Base-by-base conservation (phyloP, 2,797 vertebrate genomes). In the Danionella dracula region DNA sequence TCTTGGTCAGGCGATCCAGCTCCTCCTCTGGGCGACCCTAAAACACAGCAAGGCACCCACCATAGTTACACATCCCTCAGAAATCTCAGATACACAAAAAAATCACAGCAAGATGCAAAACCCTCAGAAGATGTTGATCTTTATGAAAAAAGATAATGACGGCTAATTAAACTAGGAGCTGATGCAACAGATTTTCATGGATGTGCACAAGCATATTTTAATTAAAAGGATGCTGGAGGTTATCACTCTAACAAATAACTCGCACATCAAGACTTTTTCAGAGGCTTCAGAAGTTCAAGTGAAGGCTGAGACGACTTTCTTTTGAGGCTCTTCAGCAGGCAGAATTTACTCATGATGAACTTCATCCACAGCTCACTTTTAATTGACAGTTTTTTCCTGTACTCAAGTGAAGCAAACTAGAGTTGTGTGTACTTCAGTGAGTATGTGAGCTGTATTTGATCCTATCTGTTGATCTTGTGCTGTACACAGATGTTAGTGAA, bases 1-100 rank as follows among this genome's bases (percentile, higher is more conserved):
- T 99, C 87, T 98, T 99, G 78, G 97, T 99, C 72, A 99, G 89
- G 32, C 96, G 93, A 60, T 99, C 96, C 17, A 99, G 84, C 74
- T 99, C 97, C 46, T 99, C 97, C 69, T 99, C 97, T 11, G 94
- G 95, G 38, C 93, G 90, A 48, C 83, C 84, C 94, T 96, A 84
- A 49, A 78, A 13, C 57, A 79, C 23, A 62, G 1, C 12, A 55
- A 38, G 16, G 50, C 7, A 59, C 19, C 48, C 34, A 58, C 13
- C 46, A 53, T 3, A 45, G 20, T 46, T 53, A 19, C 8, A 60
- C 32, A 63, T n/a, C 48, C 8, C 51, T 27, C 10, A 54, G 42
- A 38, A n/a, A n/a, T n/a, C 42, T 23, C 23, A 38, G 15, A 48
- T 10, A 8, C 19, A 49, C 34, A 41, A n/a, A 40, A 5, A 9